These are phyloP conservation scores for Chamaedrilus cognettii DNA, from an alignment of 2,888 invertebrate genomes.

Conservation along the genomic window DNA sequence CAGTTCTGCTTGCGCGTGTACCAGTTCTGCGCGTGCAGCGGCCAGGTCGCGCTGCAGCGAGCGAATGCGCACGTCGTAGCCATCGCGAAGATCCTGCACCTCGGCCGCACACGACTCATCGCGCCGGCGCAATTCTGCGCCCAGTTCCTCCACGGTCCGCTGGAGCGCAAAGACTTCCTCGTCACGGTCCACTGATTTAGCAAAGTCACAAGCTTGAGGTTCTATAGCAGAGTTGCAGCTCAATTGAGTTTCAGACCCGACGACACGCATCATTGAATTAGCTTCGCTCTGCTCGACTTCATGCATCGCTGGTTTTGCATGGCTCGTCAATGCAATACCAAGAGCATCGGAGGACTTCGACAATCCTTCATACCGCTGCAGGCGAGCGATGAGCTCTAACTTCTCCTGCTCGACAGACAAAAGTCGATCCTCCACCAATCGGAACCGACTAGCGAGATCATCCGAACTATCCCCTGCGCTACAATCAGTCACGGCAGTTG, in stretches of 20 bases:
- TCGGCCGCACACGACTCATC: constrained; percentile 20
- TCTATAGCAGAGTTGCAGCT: too few species aligned
- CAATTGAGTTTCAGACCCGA: too few species aligned
- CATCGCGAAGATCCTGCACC: constrained; percentile 27
- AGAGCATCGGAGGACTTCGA: neutral
- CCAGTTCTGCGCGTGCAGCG: neutral
- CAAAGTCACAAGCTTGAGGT: too few species aligned
- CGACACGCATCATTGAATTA: too few species aligned
- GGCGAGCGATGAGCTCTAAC: constrained; percentile 1
- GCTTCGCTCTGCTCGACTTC: too few species aligned
- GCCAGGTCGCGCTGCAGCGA: constrained; percentile 27
- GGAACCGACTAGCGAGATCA: neutral
- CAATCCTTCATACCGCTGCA: constrained; percentile 6
- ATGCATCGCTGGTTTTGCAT: too few species aligned
- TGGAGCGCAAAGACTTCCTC: neutral
- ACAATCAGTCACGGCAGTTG: too few species aligned
- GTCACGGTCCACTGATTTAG: too few species aligned
- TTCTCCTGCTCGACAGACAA: neutral
- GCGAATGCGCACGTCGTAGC: constrained; percentile 31
- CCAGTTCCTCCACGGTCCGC: neutral
- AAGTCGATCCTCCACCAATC: neutral
- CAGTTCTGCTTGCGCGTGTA: neutral
- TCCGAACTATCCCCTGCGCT: neutral
- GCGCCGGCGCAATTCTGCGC: constrained; percentile 17
- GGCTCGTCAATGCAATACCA: too few species aligned